Evolutionary conservation across 1,140 invertebrate species (phyloP).

Genomic region (Euura lappo): DNA sequence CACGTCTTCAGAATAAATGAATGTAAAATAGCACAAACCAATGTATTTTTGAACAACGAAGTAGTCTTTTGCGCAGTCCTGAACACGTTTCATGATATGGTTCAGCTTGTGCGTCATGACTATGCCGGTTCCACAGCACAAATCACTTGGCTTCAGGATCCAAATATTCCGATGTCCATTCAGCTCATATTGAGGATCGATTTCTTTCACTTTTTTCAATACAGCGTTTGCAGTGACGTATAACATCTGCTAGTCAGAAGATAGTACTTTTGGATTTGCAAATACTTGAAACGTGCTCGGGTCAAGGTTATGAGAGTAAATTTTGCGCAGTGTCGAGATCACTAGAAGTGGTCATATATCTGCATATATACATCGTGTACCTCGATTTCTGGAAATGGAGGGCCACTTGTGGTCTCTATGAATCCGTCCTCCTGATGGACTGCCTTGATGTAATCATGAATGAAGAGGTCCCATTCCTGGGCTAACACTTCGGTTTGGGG

Average conservation of each 20-base stretch:
- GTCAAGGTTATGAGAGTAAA: too few relatives aligned
- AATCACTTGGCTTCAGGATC: slow-evolving; percentile 87
- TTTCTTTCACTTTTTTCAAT: slow-evolving; percentile 63
- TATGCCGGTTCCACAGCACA: slow-evolving; percentile 82
- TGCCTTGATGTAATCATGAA: slow-evolving; percentile 62
- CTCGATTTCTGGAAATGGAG: slow-evolving; percentile 51
- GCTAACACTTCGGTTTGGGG: slow-evolving; percentile 32
- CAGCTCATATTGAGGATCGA: slow-evolving; percentile 67
- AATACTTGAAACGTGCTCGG: slow-evolving; percentile 20
- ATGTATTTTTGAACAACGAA: slow-evolving; percentile 90
- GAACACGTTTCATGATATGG: slow-evolving; percentile 68
- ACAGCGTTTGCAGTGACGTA: slow-evolving; percentile 61
- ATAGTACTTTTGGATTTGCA: slow-evolving; percentile 58
- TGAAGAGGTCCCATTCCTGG: slow-evolving; percentile 73
- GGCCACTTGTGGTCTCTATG: slow-evolving; percentile 50
- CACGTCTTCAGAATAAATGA: too few relatives aligned
- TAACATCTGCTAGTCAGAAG: slow-evolving; percentile 57
- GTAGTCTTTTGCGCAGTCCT: slow-evolving; percentile 64
- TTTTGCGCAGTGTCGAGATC: too few relatives aligned
- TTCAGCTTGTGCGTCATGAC: slow-evolving; percentile 63
- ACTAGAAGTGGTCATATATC: slow-evolving; percentile 43
- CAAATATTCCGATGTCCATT: slow-evolving; percentile 83
- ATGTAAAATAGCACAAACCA: slow-evolving; percentile 59
- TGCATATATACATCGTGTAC: slow-evolving; percentile 45
- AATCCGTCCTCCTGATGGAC: slow-evolving; percentile 51